Base-by-base conservation (phyloP, 2,888 invertebrate genomes). In the Mycalesis mineus region DNA sequence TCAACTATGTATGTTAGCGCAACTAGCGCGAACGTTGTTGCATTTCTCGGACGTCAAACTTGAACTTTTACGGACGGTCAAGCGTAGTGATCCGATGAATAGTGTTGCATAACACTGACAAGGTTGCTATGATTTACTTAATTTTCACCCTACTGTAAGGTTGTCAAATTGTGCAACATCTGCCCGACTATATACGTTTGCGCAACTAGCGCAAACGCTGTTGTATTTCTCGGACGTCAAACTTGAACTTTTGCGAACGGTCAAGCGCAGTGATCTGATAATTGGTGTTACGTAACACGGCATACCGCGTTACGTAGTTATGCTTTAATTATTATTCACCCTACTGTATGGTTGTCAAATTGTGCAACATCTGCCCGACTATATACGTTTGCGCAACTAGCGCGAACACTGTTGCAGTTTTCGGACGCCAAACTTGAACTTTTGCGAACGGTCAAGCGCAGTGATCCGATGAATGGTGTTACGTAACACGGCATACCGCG, bases 11-110 rank as follows among this genome's bases (percentile, higher is more conserved):
- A 68, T 68, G 70, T 73, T 80, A 81, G 75, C 75, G 74, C 79
- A 81, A 81, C 65, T 63, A 57, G 64, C 47, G 65, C 64, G 69
- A 66, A 68, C 28, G 42, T 6, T 65, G 70, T 67, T 55, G 51
- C 56, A 58, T 53, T 57, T 51, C 58, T 42, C 50, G 53, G 55
- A 54, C 55, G 37, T 75, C 77, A 78, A 80, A 82, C 84, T 84
- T 86, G 84, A 85, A 85, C 84, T 76, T 70, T 63, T 55, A 63
- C 62, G 58, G 59, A 73, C 78, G 82, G 84, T 86, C 83, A 85
- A 84, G 83, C 77, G 73, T 78, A 80, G 74, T 72, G 73, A 69
- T 31, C 41, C 41, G 17, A 31, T 42, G 33, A 47, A 49, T 28
- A 37, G n/a, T n/a, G 17, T 52, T 52, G 41, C 52, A 42, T 42